Conservation (phyloP, 2,113 vertebrate genomes). For the Alouatta palliata region DNA sequence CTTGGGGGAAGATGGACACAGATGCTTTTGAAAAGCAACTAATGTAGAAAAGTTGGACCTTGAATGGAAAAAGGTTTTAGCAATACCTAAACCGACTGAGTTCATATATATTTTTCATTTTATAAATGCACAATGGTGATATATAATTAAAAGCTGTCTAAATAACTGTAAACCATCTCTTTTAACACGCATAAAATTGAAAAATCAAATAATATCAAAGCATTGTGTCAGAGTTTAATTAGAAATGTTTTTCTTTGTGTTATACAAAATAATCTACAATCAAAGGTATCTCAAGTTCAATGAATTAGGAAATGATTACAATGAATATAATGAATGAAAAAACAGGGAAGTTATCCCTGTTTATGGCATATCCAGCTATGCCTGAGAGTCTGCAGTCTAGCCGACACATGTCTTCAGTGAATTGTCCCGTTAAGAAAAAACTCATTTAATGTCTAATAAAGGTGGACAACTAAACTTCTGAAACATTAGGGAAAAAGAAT, state of each 20-base stretch:
- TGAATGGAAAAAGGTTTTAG: neutral
- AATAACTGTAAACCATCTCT: neutral
- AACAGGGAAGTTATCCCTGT: neutral
- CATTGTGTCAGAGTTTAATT: neutral
- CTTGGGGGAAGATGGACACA: neutral
- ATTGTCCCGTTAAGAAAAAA: neutral
- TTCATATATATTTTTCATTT: slow-evolving; percentile 22
- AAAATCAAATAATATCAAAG: slow-evolving; percentile 9
- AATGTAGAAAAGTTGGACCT: neutral
- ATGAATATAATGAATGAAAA: neutral
- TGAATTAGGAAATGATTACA: slow-evolving; percentile 22
- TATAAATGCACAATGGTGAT: neutral
- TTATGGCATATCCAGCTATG: neutral
- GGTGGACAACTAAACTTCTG: neutral
- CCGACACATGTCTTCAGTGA: neutral
- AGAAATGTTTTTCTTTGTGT: slow-evolving; percentile 8
- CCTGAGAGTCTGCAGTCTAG: neutral
- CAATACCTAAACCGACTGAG: neutral
- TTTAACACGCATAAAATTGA: neutral
- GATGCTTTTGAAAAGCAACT: neutral
- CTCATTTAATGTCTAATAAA: neutral
- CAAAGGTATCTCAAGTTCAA: slow-evolving; percentile 30
- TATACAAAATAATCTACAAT: slow-evolving; percentile 25
- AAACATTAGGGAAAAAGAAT: neutral
- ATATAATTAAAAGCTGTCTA: neutral